phyloP scores from a whole-genome alignment of 2,113 vertebrate species.

The Tachycineta bicolor region DNA sequence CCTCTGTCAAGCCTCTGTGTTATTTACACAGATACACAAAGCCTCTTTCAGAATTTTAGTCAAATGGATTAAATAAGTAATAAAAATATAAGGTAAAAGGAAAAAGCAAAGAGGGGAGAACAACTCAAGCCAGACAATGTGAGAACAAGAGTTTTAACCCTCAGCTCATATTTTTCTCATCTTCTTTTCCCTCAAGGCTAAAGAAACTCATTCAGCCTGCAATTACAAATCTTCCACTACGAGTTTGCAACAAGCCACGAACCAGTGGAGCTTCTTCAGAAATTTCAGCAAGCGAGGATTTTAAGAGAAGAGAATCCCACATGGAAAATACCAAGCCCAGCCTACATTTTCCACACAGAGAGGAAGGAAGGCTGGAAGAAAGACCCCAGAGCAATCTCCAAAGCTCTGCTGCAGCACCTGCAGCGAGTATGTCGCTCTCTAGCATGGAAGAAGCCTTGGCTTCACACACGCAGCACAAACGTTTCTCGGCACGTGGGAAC shows the following conservation, averaged over 20 bases:
- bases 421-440: neutral
- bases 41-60: neutral
- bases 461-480: fast-evolving
- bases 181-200: neutral
- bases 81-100: neutral
- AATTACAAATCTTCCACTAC: neutral
- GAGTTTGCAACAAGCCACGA: neutral
- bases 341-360: fast-evolving
- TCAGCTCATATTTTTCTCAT: neutral
- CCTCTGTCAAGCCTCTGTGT: neutral
- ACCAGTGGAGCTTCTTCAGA: neutral
- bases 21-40: neutral
- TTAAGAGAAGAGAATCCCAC: neutral
- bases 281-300: neutral
- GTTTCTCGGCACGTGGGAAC: neutral
- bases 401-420: neutral
- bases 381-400: neutral
- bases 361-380: neutral
- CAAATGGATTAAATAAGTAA: neutral
- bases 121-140: neutral
- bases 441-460: fast-evolving
- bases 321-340: neutral
- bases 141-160: neutral
- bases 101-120: neutral
- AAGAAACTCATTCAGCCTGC: neutral